phyloP scores from a whole-genome alignment of 1,140 invertebrate species.

The Caenorhabditis latens region DNA sequence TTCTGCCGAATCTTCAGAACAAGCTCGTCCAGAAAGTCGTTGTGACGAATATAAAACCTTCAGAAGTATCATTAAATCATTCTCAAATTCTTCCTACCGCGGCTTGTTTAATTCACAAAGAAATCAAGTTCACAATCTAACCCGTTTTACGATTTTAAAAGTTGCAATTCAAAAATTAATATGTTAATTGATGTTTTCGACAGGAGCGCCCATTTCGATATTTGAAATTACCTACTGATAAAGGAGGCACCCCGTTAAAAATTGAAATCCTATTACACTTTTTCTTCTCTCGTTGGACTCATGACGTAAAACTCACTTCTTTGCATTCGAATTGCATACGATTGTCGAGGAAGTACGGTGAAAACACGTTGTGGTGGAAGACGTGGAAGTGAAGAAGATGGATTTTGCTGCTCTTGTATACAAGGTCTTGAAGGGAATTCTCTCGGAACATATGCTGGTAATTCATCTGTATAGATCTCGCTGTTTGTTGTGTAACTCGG shows the following conservation, averaged over 20 bases:
- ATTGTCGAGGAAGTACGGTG: constrained; percentile 5
- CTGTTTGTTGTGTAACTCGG: constrained; percentile 16
- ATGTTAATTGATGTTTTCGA: neutral
- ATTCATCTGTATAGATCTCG: neutral
- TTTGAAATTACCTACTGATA: constrained; percentile 33
- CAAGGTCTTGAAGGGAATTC: neutral
- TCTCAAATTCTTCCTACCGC: no score
- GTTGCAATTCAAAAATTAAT: neutral
- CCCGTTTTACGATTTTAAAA: no score
- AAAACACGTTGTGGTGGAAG: no score
- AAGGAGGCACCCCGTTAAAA: neutral
- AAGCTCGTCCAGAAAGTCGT: no score
- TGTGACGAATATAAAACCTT: no score
- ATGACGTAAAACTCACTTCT: neutral
- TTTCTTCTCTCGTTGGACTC: neutral
- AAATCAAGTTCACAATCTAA: no score
- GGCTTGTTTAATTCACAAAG: no score
- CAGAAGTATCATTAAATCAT: no score
- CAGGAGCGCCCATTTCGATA: neutral
- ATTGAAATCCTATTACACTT: constrained; percentile 11
- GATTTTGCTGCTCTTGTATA: neutral
- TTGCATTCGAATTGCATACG: constrained; percentile 3
- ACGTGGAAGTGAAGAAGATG: no score
- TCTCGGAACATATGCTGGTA: constrained; percentile 1
- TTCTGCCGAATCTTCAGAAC: no score